Evolutionary conservation across 30 jellyfish, hydroid and myxozoan species (phyloP), one percentile per base, ranked within the genome.

Genomic region (Clytia hemisphaerica): DNA sequence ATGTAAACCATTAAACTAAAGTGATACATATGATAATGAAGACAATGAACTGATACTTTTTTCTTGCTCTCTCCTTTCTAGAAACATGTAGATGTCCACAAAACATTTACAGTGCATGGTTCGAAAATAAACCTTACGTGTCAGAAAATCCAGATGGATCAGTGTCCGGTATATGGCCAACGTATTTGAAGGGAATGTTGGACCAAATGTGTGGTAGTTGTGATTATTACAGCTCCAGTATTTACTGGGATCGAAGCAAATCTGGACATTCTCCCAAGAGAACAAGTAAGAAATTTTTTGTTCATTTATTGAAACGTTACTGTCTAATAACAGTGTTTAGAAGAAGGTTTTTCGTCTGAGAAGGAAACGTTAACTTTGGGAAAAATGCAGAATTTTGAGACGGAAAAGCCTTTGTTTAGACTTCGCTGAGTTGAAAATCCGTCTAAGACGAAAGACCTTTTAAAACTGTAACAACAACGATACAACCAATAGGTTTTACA

Each of bases 51-150:
- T n/a, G n/a, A n/a, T n/a, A n/a, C n/a, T n/a, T n/a, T n/a, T n/a
- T n/a, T n/a, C n/a, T n/a, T n/a, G n/a, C n/a, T n/a, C n/a, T n/a
- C n/a, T n/a, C n/a, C 19, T 45, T 34, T 71, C 7, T 67, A 84
- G 95, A 84, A 42, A 75, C 95, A 6, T 84, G 95, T 51, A 71
- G 24, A 15, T 83, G 92, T 54, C 95, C 95, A 1, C 44, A 27
- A 44, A 58, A 65, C 35, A 61, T 84, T 21, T 84, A 67, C 61
- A 57, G 76, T 6, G 73, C 93, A 1, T 84, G 95, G 95, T 84
- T 37, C 61, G 33, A 62, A 51, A 19, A 58, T 55, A 62, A 80
- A 35, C 78, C 85, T 2, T 76, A 75, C 45, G 58, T 64, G 15
- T 31, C 22, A 27, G 48, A 61, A 0, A 58, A 47, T 50, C 7